Conservation (phyloP, 2,888 invertebrate genomes). For the Philereme vetulata region DNA sequence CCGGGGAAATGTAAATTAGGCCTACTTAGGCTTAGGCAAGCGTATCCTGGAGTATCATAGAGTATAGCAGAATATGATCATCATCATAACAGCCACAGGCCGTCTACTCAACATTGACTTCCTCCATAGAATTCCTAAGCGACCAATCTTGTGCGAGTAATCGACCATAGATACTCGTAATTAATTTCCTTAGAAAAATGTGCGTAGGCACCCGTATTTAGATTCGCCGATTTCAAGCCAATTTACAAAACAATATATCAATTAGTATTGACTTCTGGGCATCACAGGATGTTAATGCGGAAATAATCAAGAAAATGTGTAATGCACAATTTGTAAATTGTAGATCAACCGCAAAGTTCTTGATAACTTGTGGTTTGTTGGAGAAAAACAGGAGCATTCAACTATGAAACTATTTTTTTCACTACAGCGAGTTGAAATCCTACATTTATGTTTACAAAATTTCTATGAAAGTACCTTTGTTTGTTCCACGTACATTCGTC, state of each 20-base stretch:
- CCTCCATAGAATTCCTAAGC: too few relatives aligned
- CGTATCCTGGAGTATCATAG: too few relatives aligned
- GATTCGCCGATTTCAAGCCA: constrained; percentile 27
- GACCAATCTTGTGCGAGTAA: too few relatives aligned
- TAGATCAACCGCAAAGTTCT: constrained; percentile 36
- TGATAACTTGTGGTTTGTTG: constrained; percentile 38
- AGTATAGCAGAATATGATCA: too few relatives aligned
- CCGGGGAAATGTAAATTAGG: too few relatives aligned
- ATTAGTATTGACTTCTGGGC: constrained; percentile 37
- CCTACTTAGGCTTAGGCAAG: too few relatives aligned
- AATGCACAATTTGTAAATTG: constrained; percentile 42
- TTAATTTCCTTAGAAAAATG: neutral
- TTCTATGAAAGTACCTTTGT: too few relatives aligned
- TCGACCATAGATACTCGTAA: neutral
- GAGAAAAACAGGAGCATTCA: constrained; percentile 20
- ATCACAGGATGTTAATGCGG: constrained; percentile 41
- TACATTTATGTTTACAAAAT: too few relatives aligned
- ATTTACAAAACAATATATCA: constrained; percentile 32
- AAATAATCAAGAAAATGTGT: constrained; percentile 48
- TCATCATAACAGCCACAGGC: too few relatives aligned
- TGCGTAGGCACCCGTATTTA: constrained; percentile 4
- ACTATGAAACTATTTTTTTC: neutral
- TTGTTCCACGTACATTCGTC: too few relatives aligned
- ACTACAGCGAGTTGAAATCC: too few relatives aligned
- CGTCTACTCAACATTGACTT: too few relatives aligned